Conservation (phyloP, 2,888 invertebrate genomes). For the Hoplodrina blanda region DNA sequence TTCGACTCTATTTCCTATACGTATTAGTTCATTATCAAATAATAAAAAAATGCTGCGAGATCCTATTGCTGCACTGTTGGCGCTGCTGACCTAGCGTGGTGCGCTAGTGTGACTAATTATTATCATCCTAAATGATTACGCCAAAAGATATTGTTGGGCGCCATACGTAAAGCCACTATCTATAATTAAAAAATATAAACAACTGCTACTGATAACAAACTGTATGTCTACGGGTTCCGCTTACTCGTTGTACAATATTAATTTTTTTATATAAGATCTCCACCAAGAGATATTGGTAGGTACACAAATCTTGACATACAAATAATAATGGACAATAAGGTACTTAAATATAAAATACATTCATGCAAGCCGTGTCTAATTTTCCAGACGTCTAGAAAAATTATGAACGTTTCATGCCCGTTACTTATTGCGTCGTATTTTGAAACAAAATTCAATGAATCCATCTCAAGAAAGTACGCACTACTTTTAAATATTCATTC, state of each 20-base stretch:
- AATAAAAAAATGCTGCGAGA: background rate
- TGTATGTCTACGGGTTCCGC: conserved; percentile 17
- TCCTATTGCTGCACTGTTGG: background rate
- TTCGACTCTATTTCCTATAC: too few relatives aligned
- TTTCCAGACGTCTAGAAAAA: conserved; percentile 16
- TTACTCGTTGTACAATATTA: background rate
- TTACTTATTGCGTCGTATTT: conserved; percentile 37
- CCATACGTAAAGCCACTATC: background rate
- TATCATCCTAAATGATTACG: background rate
- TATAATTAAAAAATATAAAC: conserved; percentile 21
- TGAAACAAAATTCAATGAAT: conserved; percentile 15
- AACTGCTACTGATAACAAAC: conserved; percentile 29
- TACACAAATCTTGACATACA: too few relatives aligned
- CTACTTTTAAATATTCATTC: background rate
- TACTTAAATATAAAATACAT: background rate
- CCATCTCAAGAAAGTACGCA: conserved; percentile 24
- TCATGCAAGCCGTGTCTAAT: conserved; percentile 5
- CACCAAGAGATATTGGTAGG: too few relatives aligned
- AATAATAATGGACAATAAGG: too few relatives aligned
- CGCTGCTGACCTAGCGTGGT: too few relatives aligned
- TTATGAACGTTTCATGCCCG: conserved; percentile 9
- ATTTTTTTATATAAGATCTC: too few relatives aligned
- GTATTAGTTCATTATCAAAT: background rate
- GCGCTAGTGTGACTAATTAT: background rate
- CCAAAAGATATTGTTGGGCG: background rate